A percentile compares a stretch with the other conserved stretches of the same genome.
Conservation (phyloP, 2,888 invertebrate genomes). For the Mamestra brassicae region DNA sequence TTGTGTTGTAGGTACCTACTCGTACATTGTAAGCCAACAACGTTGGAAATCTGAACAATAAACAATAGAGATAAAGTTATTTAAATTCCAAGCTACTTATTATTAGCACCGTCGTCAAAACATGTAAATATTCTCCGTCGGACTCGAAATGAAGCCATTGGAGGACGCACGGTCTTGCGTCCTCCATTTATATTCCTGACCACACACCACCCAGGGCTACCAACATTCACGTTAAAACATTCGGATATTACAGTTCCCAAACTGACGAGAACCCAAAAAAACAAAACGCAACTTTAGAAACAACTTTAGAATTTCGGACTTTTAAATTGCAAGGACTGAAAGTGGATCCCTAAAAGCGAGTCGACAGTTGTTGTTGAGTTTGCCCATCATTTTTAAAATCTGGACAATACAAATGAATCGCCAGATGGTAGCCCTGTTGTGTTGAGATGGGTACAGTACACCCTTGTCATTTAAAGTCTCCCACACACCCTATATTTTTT, state of each 20-base stretch:
- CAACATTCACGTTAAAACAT: conserved; percentile 38
- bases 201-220: conserved; percentile 56
- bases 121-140: conserved; percentile 55
- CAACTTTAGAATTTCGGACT: conserved; percentile 20
- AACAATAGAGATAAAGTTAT: conserved; percentile 33
- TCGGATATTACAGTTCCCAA: conserved; percentile 27
- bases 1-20: neutral
- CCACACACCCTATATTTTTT: conserved; percentile 59
- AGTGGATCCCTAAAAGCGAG: conserved; percentile 18
- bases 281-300: conserved; percentile 12
- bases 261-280: conserved; percentile 10
- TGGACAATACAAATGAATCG: conserved; percentile 49
- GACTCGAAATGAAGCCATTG: conserved; percentile 58
- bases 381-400: conserved; percentile 50
- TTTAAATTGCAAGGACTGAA: conserved; percentile 20
- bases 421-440: conserved; percentile 50
- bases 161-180: conserved; percentile 26
- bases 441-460: conserved; percentile 64
- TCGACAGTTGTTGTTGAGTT: conserved; percentile 16
- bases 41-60: conserved; percentile 26
- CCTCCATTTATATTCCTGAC: conserved; percentile 64
- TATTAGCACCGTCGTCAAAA: conserved; percentile 56
- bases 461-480: conserved; percentile 65
- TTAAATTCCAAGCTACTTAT: conserved; percentile 43
- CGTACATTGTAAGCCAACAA: neutral